These are phyloP conservation scores for Lepidothrix coronata DNA, from an alignment of 2,113 vertebrate species.

Conservation along the genomic window DNA sequence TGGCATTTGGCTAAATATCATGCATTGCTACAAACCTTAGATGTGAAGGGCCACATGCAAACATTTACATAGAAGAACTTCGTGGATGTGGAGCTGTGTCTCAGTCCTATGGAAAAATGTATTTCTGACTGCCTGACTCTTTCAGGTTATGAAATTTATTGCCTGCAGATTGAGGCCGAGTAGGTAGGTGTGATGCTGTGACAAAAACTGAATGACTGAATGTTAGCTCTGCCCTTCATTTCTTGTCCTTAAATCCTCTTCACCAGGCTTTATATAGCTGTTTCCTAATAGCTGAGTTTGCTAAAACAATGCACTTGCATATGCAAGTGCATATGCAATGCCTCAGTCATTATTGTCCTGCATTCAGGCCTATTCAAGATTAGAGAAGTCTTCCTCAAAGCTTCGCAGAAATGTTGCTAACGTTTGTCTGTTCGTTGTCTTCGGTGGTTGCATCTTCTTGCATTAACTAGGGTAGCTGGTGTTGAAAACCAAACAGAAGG, in stretches of 20 bases:
- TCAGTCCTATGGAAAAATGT: neutral
- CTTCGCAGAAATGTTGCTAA: neutral
- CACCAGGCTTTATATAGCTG: neutral
- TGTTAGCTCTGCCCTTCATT: neutral
- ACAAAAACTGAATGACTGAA: neutral
- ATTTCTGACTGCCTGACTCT: neutral
- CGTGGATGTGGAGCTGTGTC: neutral
- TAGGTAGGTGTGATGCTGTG: neutral
- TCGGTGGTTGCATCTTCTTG: neutral
- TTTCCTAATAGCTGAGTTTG: neutral
- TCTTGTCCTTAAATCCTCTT: neutral
- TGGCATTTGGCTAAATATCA: slow-evolving; percentile 52
- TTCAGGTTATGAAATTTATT: neutral
- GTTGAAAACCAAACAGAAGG: slow-evolving; percentile 61
- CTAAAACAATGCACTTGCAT: neutral
- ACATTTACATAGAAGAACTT: neutral
- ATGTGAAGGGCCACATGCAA: neutral
- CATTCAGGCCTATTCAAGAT: neutral
- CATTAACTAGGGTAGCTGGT: slow-evolving; percentile 32
- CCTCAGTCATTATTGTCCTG: neutral
- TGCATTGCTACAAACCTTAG: slow-evolving; percentile 1
- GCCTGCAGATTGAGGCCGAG: neutral
- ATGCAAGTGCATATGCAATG: neutral
- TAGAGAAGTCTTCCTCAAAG: neutral
- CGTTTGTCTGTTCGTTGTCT: neutral